Evolutionary conservation across 2,888 invertebrate genomes (phyloP).

Genomic region (Pyrrhia umbra): DNA sequence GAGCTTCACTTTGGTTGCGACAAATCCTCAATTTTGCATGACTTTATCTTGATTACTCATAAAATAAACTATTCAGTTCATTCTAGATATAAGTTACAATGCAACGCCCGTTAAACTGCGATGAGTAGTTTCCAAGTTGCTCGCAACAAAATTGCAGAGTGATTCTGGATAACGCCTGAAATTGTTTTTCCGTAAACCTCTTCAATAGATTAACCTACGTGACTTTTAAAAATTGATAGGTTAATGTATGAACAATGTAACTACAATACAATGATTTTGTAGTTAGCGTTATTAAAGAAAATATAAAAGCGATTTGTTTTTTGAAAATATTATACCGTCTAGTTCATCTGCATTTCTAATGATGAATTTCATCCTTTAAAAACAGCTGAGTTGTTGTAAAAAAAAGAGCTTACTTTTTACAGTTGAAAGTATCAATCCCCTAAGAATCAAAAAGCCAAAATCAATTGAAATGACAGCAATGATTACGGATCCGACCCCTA

Average conservation of each 20-base stretch:
- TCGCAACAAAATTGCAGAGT: conserved; percentile 55
- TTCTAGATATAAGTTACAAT: conserved; percentile 41
- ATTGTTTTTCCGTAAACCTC: conserved; percentile 24
- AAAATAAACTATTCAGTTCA: conserved; percentile 31
- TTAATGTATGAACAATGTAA: neutral
- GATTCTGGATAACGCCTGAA: conserved; percentile 38
- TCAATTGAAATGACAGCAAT: conserved; percentile 25
- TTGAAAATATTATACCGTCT: no score
- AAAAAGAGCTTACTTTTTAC: neutral
- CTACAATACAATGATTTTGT: conserved; percentile 14
- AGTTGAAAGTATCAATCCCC: conserved; percentile 9
- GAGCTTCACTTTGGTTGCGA: neutral
- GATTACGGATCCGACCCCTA: conserved; percentile 31
- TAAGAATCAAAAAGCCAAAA: conserved; percentile 3
- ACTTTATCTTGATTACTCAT: conserved; percentile 16
- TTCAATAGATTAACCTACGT: conserved; percentile 8
- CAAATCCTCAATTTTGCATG: neutral
- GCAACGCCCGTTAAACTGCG: conserved; percentile 49
- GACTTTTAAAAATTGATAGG: conserved; percentile 13
- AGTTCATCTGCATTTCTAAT: neutral
- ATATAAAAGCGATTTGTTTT: neutral
- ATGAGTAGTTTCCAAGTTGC: conserved; percentile 52
- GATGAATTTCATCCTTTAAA: no score
- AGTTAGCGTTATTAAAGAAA: neutral
- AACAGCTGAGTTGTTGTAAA: no score